Evolutionary conservation across 2,888 invertebrate species (phyloP).

Genomic region (Nephrotoma flavescens): DNA sequence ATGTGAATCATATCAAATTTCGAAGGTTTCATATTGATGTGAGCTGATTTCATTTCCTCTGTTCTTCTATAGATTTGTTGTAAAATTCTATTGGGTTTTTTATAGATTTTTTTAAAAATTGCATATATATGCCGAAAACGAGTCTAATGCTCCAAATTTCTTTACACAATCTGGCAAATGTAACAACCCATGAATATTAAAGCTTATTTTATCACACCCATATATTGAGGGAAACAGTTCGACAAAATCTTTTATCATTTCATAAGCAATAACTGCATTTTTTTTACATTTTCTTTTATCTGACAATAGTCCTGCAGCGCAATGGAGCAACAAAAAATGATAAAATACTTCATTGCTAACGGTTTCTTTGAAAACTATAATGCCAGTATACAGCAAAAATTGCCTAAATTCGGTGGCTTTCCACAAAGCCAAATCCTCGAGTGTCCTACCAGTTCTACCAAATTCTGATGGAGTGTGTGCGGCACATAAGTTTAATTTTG

Average conservation of each 20-base stretch:
- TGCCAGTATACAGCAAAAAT: constrained; percentile 3
- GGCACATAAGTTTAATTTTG: background rate
- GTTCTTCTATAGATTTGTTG: background rate
- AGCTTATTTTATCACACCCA: background rate
- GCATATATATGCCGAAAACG: background rate
- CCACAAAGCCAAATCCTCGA: no score
- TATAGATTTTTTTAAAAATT: no score
- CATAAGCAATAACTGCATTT: no score
- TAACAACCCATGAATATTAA: background rate
- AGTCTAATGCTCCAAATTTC: background rate
- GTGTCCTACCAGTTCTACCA: no score
- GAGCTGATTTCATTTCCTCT: background rate
- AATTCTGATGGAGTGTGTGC: no score
- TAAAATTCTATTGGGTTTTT: background rate
- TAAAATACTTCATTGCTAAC: background rate
- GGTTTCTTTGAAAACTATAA: background rate
- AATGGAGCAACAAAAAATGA: constrained; percentile 5
- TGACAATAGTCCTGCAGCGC: background rate
- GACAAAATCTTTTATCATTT: no score
- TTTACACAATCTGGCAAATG: background rate
- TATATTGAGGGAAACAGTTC: no score
- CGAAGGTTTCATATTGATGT: background rate
- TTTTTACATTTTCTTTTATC: background rate
- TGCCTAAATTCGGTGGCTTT: constrained; percentile 4
- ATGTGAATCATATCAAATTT: background rate